Evolutionary conservation across 2,797 vertebrate genomes (phyloP).

Genomic region (Pristis pectinata): DNA sequence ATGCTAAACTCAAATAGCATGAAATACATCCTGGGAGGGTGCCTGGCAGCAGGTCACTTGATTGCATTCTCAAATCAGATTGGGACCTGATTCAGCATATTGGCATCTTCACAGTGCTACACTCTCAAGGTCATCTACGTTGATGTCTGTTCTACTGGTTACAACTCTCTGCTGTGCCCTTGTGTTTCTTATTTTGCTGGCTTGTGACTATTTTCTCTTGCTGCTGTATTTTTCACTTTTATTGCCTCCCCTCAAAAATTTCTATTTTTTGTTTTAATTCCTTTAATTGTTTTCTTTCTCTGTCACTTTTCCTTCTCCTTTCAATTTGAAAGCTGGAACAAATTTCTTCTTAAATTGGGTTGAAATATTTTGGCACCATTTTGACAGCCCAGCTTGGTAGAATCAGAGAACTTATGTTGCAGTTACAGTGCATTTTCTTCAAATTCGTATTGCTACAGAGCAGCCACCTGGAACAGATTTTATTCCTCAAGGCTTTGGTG

Average conservation of each 20-base stretch:
- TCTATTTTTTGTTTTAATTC: too few species aligned
- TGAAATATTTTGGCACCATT: neutral
- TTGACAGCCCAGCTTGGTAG: neutral
- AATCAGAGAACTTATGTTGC: neutral
- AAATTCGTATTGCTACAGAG: neutral
- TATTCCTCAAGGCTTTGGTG: neutral
- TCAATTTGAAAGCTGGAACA: neutral
- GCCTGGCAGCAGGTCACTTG: neutral
- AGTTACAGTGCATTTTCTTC: neutral
- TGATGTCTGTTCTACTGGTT: neutral
- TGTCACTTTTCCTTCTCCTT: neutral
- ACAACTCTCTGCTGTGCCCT: neutral
- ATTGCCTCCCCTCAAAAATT: too few species aligned
- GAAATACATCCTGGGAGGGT: neutral
- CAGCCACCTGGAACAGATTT: neutral
- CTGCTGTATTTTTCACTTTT: neutral
- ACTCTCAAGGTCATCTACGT: neutral
- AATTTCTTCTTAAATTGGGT: neutral
- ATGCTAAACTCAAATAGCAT: neutral
- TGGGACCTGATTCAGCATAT: neutral
- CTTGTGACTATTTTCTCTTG: neutral
- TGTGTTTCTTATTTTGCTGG: neutral
- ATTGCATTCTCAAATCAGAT: neutral
- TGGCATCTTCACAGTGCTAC: neutral
- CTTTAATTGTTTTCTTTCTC: neutral